Conservation (phyloP, 2,888 invertebrate genomes). For the Chloromyia formosa region DNA sequence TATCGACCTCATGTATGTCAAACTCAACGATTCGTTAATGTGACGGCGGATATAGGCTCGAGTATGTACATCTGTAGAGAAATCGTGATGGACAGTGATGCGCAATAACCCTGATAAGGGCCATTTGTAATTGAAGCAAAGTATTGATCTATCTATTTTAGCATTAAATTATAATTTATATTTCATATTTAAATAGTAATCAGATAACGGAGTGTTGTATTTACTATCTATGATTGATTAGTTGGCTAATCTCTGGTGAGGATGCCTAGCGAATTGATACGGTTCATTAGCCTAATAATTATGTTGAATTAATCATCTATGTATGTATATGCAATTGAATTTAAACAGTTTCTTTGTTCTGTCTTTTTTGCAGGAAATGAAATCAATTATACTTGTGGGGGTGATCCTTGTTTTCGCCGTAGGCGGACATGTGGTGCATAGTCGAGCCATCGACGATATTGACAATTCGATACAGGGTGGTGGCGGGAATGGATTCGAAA, state of each 20-base stretch:
- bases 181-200: neutral
- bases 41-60: neutral
- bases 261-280: neutral
- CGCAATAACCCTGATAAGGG: conserved; percentile 44
- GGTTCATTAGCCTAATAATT: conserved; percentile 36
- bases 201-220: conserved; percentile 1
- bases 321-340: neutral
- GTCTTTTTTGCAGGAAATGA: conserved; percentile 61
- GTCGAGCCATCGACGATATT: conserved; percentile 59
- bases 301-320: conserved; percentile 13
- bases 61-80: neutral
- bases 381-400: conserved; percentile 60
- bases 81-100: conserved; percentile 14
- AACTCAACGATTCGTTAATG: conserved; percentile 32
- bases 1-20: conserved; percentile 17
- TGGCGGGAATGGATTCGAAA: conserved; percentile 48
- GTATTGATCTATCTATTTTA: conserved; percentile 19
- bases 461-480: conserved; percentile 57
- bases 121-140: conserved; percentile 37
- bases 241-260: conserved; percentile 21
- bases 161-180: conserved; percentile 25
- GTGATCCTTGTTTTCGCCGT: conserved; percentile 55
- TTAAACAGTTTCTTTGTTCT: neutral
- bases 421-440: conserved; percentile 55
- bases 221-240: conserved; percentile 16